phyloP scores from a whole-genome alignment of 2,797 vertebrate species.

The Anolis apletophallus region DNA sequence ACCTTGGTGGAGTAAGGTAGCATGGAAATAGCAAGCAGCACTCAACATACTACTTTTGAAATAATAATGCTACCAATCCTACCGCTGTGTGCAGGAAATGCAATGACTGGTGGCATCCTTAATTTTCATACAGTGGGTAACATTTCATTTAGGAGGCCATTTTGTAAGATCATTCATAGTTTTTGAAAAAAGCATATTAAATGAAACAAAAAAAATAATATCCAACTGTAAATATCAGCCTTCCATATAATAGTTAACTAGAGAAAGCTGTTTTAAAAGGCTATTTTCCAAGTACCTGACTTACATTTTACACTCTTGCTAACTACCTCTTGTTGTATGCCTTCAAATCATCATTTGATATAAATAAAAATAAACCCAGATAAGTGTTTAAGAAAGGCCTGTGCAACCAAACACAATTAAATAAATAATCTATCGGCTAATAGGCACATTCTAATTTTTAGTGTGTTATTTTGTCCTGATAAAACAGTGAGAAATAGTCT shows the following conservation, averaged over 20 bases:
- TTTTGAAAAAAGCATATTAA: background rate
- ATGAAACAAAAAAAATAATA: background rate
- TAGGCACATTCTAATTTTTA: background rate
- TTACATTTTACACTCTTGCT: background rate
- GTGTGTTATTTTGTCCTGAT: background rate
- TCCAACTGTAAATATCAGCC: background rate
- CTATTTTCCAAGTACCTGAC: background rate
- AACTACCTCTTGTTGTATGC: background rate
- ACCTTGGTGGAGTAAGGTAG: background rate
- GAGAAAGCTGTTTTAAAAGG: background rate
- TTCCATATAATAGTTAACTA: background rate
- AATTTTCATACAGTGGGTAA: background rate
- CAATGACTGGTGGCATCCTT: background rate
- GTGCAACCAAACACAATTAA: background rate
- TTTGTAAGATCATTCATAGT: background rate
- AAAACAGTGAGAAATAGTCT: background rate
- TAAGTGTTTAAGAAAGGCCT: background rate
- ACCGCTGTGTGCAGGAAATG: background rate
- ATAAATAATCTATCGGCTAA: background rate
- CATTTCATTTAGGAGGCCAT: background rate
- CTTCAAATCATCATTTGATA: too few species aligned
- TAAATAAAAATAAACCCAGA: background rate
- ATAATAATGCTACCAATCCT: background rate
- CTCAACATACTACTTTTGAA: background rate
- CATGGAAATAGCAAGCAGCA: background rate